Evolutionary conservation across 2,888 invertebrate genomes (phyloP).

Genomic region (Protodeltote pygarga): DNA sequence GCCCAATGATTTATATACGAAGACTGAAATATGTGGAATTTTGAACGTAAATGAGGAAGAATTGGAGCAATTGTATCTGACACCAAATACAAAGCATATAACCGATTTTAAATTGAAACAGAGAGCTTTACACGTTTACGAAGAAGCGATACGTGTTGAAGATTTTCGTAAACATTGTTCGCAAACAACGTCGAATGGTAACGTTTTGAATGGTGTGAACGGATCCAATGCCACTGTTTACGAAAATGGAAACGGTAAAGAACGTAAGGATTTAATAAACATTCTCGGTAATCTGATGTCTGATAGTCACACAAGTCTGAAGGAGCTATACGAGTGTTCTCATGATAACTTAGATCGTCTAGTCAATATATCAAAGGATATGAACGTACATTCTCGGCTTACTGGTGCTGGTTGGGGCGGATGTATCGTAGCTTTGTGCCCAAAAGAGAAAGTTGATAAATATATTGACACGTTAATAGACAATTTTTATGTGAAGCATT

Average conservation of each 20-base stretch:
- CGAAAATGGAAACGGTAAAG: conserved; percentile 54
- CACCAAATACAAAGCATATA: conserved; percentile 88
- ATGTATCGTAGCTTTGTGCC: conserved; percentile 95
- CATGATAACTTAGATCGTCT: conserved; percentile 94
- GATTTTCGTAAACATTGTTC: conserved; percentile 90
- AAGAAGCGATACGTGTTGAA: conserved; percentile 95
- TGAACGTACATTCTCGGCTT: conserved; percentile 93
- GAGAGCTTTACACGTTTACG: conserved; percentile 95
- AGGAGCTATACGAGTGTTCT: conserved; percentile 96
- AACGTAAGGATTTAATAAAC: conserved; percentile 75
- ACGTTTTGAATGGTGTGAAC: conserved; percentile 39
- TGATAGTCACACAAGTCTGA: conserved; percentile 95
- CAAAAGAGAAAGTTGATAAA: conserved; percentile 87
- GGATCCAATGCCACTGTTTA: conserved; percentile 52
- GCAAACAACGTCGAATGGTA: conserved; percentile 62
- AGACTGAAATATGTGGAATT: conserved; percentile 88
- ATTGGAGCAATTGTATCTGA: conserved; percentile 82
- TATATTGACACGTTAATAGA: conserved; percentile 90
- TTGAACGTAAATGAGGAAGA: conserved; percentile 87
- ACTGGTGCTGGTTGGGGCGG: conserved; percentile 99
- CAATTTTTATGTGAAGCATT: conserved; percentile 89
- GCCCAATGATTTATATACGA: conserved; percentile 89
- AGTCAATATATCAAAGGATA: conserved; percentile 90
- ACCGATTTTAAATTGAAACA: conserved; percentile 93
- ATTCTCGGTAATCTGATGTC: conserved; percentile 94